Evolutionary conservation across 2,888 invertebrate species (phyloP).

Genomic region (Dromius quadrimaculatus): DNA sequence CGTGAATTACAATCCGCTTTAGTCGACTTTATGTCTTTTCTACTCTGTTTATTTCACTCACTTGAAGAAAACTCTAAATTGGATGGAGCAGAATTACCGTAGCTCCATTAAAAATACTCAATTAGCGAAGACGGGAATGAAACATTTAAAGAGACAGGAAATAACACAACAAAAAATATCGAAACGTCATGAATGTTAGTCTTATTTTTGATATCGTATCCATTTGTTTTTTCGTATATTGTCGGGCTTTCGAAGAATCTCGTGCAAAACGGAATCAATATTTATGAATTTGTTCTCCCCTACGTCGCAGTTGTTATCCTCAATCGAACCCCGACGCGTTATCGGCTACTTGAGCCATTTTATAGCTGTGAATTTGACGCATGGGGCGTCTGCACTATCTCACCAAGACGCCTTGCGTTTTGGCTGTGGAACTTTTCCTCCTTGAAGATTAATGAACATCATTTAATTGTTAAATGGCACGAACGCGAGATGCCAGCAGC

Average conservation of each 20-base stretch:
- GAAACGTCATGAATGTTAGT: too few relatives aligned
- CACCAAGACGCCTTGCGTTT: background rate
- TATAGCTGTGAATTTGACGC: constrained; percentile 26
- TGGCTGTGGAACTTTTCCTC: constrained; percentile 39
- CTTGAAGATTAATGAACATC: constrained; percentile 47
- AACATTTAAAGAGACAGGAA: too few relatives aligned
- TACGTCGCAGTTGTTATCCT: constrained; percentile 19
- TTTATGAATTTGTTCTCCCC: constrained; percentile 2
- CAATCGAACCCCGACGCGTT: constrained; percentile 16
- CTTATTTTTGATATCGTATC: too few relatives aligned
- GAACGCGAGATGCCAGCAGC: constrained; percentile 47
- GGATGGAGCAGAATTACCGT: constrained; percentile 2
- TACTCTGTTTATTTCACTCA: constrained; percentile 38
- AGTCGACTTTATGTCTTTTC: constrained; percentile 34
- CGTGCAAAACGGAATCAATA: constrained; percentile 17
- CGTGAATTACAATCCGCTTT: constrained; percentile 25
- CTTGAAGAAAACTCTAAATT: constrained; percentile 32
- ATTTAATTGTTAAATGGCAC: constrained; percentile 53
- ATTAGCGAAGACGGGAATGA: too few relatives aligned
- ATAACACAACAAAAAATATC: too few relatives aligned
- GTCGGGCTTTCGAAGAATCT: too few relatives aligned
- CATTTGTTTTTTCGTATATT: too few relatives aligned
- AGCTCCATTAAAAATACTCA: constrained; percentile 26
- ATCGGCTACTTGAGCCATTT: constrained; percentile 23
- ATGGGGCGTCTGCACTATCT: constrained; percentile 9